Base-by-base conservation (phyloP, 2,888 invertebrate species). In the Adelognathus sp. region DNA sequence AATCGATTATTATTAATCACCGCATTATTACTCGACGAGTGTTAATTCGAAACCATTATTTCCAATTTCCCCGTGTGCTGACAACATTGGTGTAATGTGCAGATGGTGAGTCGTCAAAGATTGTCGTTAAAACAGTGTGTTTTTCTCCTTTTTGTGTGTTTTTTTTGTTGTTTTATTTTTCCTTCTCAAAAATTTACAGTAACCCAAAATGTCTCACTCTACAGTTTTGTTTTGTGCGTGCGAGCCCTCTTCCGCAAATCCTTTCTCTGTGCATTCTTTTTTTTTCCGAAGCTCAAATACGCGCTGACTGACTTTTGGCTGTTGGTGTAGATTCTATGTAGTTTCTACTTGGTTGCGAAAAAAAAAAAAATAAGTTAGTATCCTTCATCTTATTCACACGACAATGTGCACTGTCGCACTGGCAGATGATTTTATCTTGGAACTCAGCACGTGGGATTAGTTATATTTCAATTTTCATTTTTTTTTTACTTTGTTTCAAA, bases 41-140 rank as follows among this genome's bases (percentile, higher is more conserved):
- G 83, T 87, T 90, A 90, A 89, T 87, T 82, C 66, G 80, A 86
- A 86, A 86, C 86, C 83, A 87, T 87, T 86, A 87, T 87, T 87
- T 87, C 88, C 89, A 86, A 89, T 89, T 88, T 85, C 87, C 87
- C 86, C 86, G 87, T 88, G 84, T 88, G 90, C 88, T 88, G 91
- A 88, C 87, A 83, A 86, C 86, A 84, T 87, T 88, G 90, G 86
- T 88, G 87, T 88, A 87, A 85, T 86, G 79, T 85, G 85, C 87
- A 92, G 92, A 91, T 87, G 92, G 92, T 92, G 90, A 92, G 92
- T 92, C 86, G 83, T 80, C 84, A 84, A 79, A 73, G 76, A 79
- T 67, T 79, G 80, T 81, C 81, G 82, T 84, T 81, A 80, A 80
- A 83, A 82, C 82, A 72, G 81, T 85, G 82, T 86, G 85, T 86